These are phyloP conservation scores for Naja naja DNA, from an alignment of 2,113 vertebrate species.

Conservation along the genomic window DNA sequence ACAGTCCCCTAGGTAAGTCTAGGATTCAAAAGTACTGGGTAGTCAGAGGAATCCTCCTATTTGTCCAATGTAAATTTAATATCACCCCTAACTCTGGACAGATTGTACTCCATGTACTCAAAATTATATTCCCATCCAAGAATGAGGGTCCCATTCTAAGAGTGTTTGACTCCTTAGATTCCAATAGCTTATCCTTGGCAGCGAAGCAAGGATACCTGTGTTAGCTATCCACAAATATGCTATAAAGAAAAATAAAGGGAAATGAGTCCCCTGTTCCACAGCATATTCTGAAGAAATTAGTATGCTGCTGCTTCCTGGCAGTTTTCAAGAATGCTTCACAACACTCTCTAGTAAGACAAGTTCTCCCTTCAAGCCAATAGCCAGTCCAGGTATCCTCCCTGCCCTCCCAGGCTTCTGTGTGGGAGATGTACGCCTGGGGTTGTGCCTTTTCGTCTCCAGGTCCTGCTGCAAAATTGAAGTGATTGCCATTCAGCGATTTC, in stretches of 20 bases:
- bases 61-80: conserved; percentile 26
- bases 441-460: background rate
- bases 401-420: conserved; percentile 31
- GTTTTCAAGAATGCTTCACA: conserved; percentile 20
- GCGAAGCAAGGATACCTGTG: background rate
- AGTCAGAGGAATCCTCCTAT: conserved; percentile 27
- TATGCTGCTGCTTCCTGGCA: conserved; percentile 7
- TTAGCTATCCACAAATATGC: conserved; percentile 1
- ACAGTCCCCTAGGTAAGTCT: background rate
- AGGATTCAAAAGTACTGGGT: conserved; percentile 22
- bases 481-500: conserved; percentile 17
- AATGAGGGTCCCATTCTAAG: conserved; percentile 17
- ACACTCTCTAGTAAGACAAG: conserved; percentile 5
- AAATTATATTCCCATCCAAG: conserved; percentile 27
- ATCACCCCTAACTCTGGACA: conserved; percentile 16
- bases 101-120: conserved; percentile 7
- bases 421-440: conserved; percentile 7
- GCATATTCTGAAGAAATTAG: background rate
- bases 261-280: conserved; percentile 1
- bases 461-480: conserved; percentile 16
- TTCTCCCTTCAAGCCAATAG: background rate
- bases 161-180: conserved; percentile 22
- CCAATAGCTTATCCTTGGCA: conserved; percentile 23
- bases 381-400: conserved; percentile 16
- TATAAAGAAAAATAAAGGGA: background rate